A percentile compares a stretch with the other conserved stretches of the same genome.
Conservation (phyloP, 1,140 invertebrate species). For the Mylabris phalerata region DNA sequence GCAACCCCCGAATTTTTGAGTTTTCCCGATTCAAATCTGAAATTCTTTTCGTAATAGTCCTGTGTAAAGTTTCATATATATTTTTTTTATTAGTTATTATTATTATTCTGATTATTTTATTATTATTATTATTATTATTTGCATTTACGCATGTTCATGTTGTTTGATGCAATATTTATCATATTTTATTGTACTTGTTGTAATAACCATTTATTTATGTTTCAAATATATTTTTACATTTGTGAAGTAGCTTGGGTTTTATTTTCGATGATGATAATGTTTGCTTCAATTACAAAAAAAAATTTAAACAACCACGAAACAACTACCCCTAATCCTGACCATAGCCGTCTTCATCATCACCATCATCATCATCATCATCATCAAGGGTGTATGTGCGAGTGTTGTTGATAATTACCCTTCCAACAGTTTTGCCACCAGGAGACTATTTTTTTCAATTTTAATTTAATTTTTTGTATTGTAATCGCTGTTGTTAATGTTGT, state of each 20-base stretch:
- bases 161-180: conserved; percentile 44
- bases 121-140: conserved; percentile 36
- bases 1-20: conserved; percentile 29
- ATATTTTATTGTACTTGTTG: conserved; percentile 42
- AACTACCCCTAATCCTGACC: not conserved
- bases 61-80: conserved; percentile 37
- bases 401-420: too few species aligned
- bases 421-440: conserved; percentile 36
- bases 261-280: conserved; percentile 28
- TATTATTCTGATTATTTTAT: conserved; percentile 27
- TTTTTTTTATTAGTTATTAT: conserved; percentile 35
- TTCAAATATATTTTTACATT: conserved; percentile 45
- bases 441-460: conserved; percentile 3
- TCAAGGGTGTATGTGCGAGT: too few species aligned
- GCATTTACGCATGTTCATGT: conserved; percentile 41
- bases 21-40: not conserved
- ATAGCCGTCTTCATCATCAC: too few species aligned
- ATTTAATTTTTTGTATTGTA: too few species aligned
- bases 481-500: too few species aligned
- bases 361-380: too few species aligned
- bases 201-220: conserved; percentile 43
- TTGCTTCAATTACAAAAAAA: conserved; percentile 4
- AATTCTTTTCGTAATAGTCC: conserved; percentile 28
- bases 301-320: not conserved
- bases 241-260: conserved; percentile 43